A percentile compares a stretch with the other conserved stretches of the same genome.
Conservation (phyloP, 2,797 vertebrate genomes). For the Esox masquinongy region DNA sequence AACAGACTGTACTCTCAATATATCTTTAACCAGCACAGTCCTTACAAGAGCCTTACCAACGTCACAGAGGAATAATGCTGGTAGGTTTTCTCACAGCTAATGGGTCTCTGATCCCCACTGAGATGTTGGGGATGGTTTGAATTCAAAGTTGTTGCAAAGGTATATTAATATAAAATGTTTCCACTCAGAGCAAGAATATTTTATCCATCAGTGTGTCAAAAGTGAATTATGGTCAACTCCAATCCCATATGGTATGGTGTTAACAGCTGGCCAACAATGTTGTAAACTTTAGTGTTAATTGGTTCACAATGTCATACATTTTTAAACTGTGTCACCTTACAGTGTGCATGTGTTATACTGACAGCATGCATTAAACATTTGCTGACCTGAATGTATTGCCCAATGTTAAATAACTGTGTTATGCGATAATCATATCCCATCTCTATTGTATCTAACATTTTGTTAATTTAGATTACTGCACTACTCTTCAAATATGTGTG, state of each 20-base stretch:
- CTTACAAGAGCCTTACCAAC: neutral
- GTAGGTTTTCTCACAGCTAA: conserved; percentile 42
- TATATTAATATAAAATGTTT: conserved; percentile 49
- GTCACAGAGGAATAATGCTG: conserved; percentile 46
- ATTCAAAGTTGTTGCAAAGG: conserved; percentile 33
- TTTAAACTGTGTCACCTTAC: neutral
- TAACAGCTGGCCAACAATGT: neutral
- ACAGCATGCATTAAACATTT: neutral
- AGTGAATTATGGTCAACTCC: conserved; percentile 19
- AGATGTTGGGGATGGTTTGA: conserved; percentile 46
- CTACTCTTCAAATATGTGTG: neutral
- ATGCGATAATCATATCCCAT: neutral
- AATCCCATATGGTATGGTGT: neutral
- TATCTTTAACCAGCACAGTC: conserved; percentile 20
- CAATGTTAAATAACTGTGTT: neutral
- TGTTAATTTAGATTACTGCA: neutral
- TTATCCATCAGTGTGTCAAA: conserved; percentile 24
- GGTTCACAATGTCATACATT: neutral
- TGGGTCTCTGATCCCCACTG: conserved; percentile 30
- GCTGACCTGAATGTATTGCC: neutral
- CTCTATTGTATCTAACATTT: too few relatives aligned
- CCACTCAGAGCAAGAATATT: conserved; percentile 21
- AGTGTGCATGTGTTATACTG: neutral
- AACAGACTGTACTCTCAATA: neutral
- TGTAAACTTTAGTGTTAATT: neutral